These are phyloP conservation scores for Merluccius polli DNA, from an alignment of 2,797 vertebrate species.

Conservation along the genomic window DNA sequence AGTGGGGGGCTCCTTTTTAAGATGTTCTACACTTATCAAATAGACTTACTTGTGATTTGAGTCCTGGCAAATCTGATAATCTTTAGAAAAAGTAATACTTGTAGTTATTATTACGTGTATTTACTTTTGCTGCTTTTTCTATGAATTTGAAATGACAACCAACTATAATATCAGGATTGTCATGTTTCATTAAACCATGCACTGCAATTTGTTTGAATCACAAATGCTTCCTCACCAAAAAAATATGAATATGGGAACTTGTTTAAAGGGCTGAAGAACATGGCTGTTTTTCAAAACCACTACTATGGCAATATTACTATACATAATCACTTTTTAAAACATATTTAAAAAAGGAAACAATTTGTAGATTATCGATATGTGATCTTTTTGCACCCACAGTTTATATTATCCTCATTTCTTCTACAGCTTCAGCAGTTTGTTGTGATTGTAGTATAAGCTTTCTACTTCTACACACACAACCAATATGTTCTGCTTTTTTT, in stretches of 20 bases:
- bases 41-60: neutral
- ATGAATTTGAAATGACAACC: constrained; percentile 57
- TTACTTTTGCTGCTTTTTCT: neutral
- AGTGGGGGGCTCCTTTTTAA: neutral
- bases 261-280: constrained; percentile 1
- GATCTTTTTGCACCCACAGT: constrained; percentile 9
- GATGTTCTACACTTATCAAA: neutral
- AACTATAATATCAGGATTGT: constrained; percentile 7
- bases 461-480: constrained; percentile 42
- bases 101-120: neutral
- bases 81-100: neutral
- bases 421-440: constrained; percentile 47
- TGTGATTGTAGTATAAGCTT: constrained; percentile 24
- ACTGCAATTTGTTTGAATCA: constrained; percentile 43
- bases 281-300: neutral
- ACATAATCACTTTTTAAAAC: neutral
- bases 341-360: constrained; percentile 1
- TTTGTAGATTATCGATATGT: neutral
- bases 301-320: neutral
- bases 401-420: constrained; percentile 48
- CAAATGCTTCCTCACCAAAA: constrained; percentile 15
- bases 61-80: neutral
- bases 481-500: constrained; percentile 45
- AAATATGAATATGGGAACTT: neutral
- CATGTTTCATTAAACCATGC: constrained; percentile 35